Evolutionary conservation across 1,140 invertebrate genomes (phyloP), one percentile per base, ranked within the genome.

Genomic region (Aradophagus sp.): DNA sequence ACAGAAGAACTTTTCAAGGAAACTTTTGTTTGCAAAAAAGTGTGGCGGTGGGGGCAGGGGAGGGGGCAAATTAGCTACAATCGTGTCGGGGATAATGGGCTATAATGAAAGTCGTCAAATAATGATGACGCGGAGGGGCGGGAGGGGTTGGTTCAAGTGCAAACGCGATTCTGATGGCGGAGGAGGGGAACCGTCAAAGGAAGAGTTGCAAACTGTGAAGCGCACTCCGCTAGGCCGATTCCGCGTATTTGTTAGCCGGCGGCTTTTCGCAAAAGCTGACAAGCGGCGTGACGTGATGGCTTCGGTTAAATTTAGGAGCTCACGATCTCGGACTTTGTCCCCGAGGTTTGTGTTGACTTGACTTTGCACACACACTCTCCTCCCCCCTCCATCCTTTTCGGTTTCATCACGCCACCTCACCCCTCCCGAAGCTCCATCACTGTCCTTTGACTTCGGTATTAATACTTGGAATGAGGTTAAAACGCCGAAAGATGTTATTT

Each of bases 191-290:
- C 29, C 61, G 14, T 72, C 61, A 66, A 65, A 65, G 68, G 42
- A 53, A 47, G 41, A 55, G 50, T 69, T 55, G 14, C 20, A 26
- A 55, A 55, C 41, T 16, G 29, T 34, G 23, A 32, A n/a, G n/a
- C 11, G 20, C 31, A 19, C 48, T 52, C 14, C 3, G 17, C 32
- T 11, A 10, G 52, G 29, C 50, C 56, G 50, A 73, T 73, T 73
- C 62, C 45, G 62, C 62, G 69, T 73, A 73, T 65, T 73, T 65
- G 56, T 67, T 61, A 61, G 56, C 45, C 47, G 32, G 31, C 42
- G 58, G 59, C 59, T 71, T 71, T 65, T 59, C 59, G 32, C 45
- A 32, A 63, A 71, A 71, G 45, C 67, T 65, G 67, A 70, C 58
- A 63, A 70, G 16, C 15, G 31, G 35, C 34, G 38, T 53, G 39